Evolutionary conservation across 2,888 invertebrate species (phyloP), one percentile per base, ranked within the genome.

Genomic region (Chloroclystis v-ata): DNA sequence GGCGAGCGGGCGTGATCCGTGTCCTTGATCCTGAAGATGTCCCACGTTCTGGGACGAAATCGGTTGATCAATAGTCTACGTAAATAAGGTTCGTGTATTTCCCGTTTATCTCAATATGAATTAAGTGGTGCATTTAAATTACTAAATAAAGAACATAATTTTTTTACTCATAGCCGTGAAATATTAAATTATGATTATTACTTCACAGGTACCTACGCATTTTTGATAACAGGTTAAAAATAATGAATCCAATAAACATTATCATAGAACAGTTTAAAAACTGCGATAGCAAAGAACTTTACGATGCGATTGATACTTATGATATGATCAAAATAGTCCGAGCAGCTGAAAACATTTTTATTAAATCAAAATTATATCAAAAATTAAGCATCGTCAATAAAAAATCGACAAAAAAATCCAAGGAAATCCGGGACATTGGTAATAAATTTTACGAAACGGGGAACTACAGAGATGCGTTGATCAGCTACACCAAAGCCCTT

Each of bases 401-500:
- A 13, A 32, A 32, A 32, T 32, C 30, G 1, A 0, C 4, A 3
- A 1, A 32, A 0, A 38, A 38, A 28, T 43, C 28, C 3, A 35
- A 20, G 8, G 24, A 20, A 11, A 7, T 28, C 9, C 30, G 14
- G 13, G n/a, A 13, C 5, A 0, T 32, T 1, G 30, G 30, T 4
- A 32, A 32, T 6, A 4, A 0, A 9, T 1, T 7, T 1, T 32
- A 32, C 4, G 6, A 4, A 1, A 9, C 30, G 5, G 30, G 13
- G 4, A 32, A n/a, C 8, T 13, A 32, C 3, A 14, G 14, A 14
- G 30, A 32, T 13, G 30, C 30, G 1, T 13, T 32, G 8, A 6
- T 14, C 1, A 1, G 0, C n/a, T 32, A 43, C 28, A 50, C 45
- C 9, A 43, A 20, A 8, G 49, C 54, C 1, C 11, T 54, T 1